These are phyloP conservation scores for Hemiscyllium ocellatum DNA, from an alignment of 2,113 vertebrate genomes.

Conservation along the genomic window DNA sequence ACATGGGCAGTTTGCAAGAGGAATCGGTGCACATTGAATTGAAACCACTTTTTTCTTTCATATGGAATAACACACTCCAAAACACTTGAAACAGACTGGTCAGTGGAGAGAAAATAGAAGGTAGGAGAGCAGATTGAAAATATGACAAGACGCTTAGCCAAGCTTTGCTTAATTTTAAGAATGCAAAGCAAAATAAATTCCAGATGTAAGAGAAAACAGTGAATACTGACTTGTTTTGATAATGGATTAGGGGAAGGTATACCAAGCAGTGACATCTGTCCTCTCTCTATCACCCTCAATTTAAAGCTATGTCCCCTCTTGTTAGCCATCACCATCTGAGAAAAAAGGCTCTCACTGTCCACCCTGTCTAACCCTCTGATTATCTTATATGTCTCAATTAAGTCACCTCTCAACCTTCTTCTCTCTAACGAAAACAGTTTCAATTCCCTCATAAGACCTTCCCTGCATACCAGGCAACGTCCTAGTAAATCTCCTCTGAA, in stretches of 20 bases:
- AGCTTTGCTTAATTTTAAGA: not conserved
- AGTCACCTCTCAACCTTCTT: no score
- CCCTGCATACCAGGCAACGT: no score
- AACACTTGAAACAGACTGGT: not conserved
- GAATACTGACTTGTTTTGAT: not conserved
- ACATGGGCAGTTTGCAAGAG: not conserved
- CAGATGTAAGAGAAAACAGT: not conserved
- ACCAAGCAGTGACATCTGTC: no score
- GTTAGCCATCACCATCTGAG: no score
- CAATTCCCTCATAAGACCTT: no score
- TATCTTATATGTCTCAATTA: no score
- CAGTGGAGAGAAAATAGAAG: not conserved
- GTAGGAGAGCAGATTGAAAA: not conserved
- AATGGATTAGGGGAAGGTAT: not conserved
- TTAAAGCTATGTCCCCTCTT: no score
- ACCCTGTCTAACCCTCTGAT: no score
- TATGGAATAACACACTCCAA: not conserved
- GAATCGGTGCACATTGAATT: not conserved
- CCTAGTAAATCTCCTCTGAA: no score
- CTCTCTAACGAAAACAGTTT: no score
- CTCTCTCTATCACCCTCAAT: no score
- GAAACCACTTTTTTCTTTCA: not conserved
- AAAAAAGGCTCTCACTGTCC: no score
- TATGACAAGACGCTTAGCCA: not conserved
- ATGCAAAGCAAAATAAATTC: not conserved